These are phyloP conservation scores for Colletes gigas DNA, from an alignment of 1,140 invertebrate genomes.

Conservation along the genomic window DNA sequence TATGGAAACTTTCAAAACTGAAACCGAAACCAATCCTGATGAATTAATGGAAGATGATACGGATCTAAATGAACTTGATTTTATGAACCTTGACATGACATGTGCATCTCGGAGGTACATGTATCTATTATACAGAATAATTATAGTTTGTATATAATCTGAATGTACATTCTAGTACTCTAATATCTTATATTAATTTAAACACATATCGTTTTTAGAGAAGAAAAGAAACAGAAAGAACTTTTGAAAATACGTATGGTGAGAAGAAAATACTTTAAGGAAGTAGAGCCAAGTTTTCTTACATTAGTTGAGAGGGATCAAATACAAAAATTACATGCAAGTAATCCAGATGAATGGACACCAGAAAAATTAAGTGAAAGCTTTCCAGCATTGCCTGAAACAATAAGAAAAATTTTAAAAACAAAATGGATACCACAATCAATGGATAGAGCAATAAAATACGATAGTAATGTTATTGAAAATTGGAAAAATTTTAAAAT, in stretches of 20 bases:
- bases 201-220: conserved; percentile 51
- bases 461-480: conserved; percentile 84
- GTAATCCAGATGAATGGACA: conserved; percentile 88
- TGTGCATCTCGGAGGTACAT: conserved; percentile 69
- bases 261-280: conserved; percentile 88
- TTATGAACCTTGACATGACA: conserved; percentile 74
- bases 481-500: conserved; percentile 86
- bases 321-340: conserved; percentile 86
- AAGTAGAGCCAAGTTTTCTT: conserved; percentile 86
- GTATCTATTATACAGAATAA: neutral
- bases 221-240: conserved; percentile 75
- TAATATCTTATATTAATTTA: conserved; percentile 5
- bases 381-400: conserved; percentile 87
- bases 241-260: conserved; percentile 84
- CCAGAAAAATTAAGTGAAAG: conserved; percentile 87
- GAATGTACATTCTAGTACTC: neutral
- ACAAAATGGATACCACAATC: conserved; percentile 84
- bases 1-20: neutral
- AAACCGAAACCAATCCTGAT: conserved; percentile 5
- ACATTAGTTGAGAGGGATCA: conserved; percentile 92
- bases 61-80: conserved; percentile 80
- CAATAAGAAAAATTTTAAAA: conserved; percentile 83
- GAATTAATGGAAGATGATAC: conserved; percentile 65
- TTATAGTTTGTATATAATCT: neutral
- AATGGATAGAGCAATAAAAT: conserved; percentile 82